phyloP scores from a whole-genome alignment of 2,888 invertebrate species.

The Torymus tubicola region DNA sequence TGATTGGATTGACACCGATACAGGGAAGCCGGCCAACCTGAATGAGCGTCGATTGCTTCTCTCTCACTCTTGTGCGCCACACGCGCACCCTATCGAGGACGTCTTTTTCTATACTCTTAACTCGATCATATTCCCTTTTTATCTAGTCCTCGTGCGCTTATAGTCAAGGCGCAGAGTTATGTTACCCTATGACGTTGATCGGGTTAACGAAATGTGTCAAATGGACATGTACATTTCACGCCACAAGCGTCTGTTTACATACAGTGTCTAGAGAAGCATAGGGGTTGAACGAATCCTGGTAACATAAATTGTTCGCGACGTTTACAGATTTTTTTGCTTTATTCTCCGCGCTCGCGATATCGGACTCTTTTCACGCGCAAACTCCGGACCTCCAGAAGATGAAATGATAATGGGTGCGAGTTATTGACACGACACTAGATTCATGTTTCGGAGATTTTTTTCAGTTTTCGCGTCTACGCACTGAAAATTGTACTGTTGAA shows the following conservation, averaged over 20 bases:
- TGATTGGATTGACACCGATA: slow-evolving; percentile 75
- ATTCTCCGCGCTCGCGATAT: slow-evolving; percentile 11
- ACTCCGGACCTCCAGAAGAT: slow-evolving; percentile 5
- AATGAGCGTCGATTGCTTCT: slow-evolving; percentile 65
- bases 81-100: not conserved
- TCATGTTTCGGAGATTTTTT: slow-evolving; percentile 5
- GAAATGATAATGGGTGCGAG: slow-evolving; percentile 28
- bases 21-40: slow-evolving; percentile 66
- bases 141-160: not conserved
- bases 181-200: slow-evolving; percentile 27
- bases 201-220: slow-evolving; percentile 31
- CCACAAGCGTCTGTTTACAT: too few relatives aligned
- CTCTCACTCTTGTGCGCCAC: not conserved
- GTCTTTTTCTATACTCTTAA: slow-evolving; percentile 23
- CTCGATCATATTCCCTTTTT: slow-evolving; percentile 27
- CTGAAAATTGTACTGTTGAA: too few relatives aligned
- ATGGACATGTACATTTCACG: too few relatives aligned
- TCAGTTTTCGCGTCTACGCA: too few relatives aligned
- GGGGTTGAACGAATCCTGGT: slow-evolving; percentile 5
- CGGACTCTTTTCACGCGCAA: not conserved
- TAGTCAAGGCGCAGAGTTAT: too few relatives aligned
- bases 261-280: not conserved
- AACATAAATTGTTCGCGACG: slow-evolving; percentile 32
- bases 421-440: slow-evolving; percentile 19
- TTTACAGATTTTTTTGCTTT: slow-evolving; percentile 17